Conservation (phyloP, 2,888 invertebrate species). For the Epistrophe grossulariae region DNA sequence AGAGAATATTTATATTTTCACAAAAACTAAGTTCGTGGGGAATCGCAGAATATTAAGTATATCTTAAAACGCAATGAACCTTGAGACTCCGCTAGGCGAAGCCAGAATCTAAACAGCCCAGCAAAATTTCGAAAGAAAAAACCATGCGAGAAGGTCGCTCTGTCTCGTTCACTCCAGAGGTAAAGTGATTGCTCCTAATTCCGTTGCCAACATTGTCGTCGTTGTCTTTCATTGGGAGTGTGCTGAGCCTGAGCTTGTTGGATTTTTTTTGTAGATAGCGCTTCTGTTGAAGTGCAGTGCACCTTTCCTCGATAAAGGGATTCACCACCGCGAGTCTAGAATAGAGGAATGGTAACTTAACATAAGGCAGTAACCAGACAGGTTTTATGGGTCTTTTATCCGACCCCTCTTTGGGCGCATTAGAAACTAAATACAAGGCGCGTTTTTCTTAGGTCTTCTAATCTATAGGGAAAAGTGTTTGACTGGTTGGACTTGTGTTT, state of each 20-base stretch:
- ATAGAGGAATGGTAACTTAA: constrained; percentile 12
- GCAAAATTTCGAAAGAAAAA: constrained; percentile 55
- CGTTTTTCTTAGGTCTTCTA: constrained; percentile 44
- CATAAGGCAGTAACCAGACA: constrained; percentile 58
- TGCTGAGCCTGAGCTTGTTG: constrained; percentile 29
- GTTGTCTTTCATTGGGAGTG: constrained; percentile 56
- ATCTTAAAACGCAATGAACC: constrained; percentile 66
- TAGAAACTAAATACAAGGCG: constrained; percentile 30
- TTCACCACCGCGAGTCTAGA: neutral
- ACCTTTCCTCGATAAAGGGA: constrained; percentile 31
- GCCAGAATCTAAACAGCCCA: constrained; percentile 33
- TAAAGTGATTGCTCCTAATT: constrained; percentile 58
- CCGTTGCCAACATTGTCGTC: constrained; percentile 46
- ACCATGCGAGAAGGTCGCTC: constrained; percentile 39
- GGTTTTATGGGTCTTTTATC: constrained; percentile 51
- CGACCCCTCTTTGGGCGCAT: constrained; percentile 43
- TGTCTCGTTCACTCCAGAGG: constrained; percentile 64
- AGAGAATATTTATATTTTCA: neutral
- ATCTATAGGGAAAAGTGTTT: constrained; percentile 38
- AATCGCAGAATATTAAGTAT: constrained; percentile 14
- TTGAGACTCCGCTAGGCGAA: constrained; percentile 66
- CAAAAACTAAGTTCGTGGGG: neutral
- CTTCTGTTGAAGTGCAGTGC: constrained; percentile 59
- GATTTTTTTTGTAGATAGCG: constrained; percentile 41
- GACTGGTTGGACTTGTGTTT: constrained; percentile 10